Evolutionary conservation across 2,797 vertebrate genomes (phyloP).

Genomic region (Zalophus californianus): DNA sequence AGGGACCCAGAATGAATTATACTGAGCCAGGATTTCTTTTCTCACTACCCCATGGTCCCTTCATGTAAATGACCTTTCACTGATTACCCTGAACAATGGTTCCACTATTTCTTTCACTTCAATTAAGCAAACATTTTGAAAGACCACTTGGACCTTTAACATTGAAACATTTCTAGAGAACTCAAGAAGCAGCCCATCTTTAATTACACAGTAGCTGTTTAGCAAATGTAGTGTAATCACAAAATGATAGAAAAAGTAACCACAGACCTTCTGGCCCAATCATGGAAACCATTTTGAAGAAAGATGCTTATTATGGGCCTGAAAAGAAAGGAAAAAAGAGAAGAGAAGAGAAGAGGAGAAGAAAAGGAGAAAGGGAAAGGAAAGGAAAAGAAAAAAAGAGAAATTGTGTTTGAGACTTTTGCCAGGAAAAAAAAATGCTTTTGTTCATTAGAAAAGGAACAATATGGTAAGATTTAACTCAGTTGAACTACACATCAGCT

Average conservation of each 20-base stretch:
- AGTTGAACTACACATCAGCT: constrained; percentile 6
- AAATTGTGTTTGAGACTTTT: constrained; percentile 33
- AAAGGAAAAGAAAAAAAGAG: neutral
- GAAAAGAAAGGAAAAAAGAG: constrained; percentile 19
- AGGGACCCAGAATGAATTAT: constrained; percentile 55
- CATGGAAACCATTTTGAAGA: constrained; percentile 53
- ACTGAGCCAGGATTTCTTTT: constrained; percentile 59
- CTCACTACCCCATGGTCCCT: neutral
- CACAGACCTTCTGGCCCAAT: neutral
- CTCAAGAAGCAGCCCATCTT: constrained; percentile 48
- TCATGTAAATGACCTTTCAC: constrained; percentile 73
- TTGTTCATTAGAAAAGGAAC: constrained; percentile 41
- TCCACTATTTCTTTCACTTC: constrained; percentile 72
- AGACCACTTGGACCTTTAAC: constrained; percentile 43
- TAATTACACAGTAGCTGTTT: constrained; percentile 60
- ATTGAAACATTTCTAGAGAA: constrained; percentile 58
- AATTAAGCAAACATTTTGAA: constrained; percentile 74
- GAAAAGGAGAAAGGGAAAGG: neutral
- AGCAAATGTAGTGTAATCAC: constrained; percentile 47
- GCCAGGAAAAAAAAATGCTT: neutral
- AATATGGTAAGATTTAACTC: constrained; percentile 42
- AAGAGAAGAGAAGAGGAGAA: neutral
- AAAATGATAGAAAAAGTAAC: constrained; percentile 37
- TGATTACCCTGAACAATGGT: constrained; percentile 69
- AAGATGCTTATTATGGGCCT: constrained; percentile 35